A percentile compares a stretch with the other conserved stretches of the same genome.
Evolutionary conservation across 2,888 invertebrate species (phyloP).

Genomic region (Altica lythri): DNA sequence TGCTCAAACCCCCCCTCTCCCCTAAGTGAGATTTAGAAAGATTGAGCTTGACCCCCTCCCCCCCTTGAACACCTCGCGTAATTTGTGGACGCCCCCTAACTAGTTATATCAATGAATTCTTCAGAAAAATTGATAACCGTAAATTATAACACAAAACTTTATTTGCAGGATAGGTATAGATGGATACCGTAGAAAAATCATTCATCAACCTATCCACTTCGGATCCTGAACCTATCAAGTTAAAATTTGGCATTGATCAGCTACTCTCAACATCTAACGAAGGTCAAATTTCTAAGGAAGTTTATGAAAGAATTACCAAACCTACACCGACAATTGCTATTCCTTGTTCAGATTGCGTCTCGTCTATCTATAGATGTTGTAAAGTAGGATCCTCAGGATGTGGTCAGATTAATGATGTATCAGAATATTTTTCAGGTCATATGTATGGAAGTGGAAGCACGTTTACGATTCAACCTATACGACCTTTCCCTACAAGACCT

Average conservation of each 20-base stretch:
- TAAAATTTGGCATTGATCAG: slow-evolving; percentile 75
- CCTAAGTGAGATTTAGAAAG: no score
- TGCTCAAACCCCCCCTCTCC: no score
- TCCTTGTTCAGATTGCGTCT: slow-evolving; percentile 69
- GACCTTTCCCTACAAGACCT: slow-evolving; percentile 56
- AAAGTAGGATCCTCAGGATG: slow-evolving; percentile 48
- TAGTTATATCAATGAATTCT: no score
- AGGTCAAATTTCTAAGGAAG: slow-evolving; percentile 6
- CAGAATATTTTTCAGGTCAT: slow-evolving; percentile 28
- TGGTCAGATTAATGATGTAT: slow-evolving; percentile 30
- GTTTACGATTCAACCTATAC: slow-evolving; percentile 53
- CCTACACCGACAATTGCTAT: slow-evolving; percentile 53
- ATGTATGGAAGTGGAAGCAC: slow-evolving; percentile 31
- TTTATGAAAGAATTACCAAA: slow-evolving; percentile 36
- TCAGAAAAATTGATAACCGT: neutral
- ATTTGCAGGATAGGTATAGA: neutral
- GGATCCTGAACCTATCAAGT: slow-evolving; percentile 37
- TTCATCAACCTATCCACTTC: slow-evolving; percentile 17
- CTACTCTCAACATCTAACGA: slow-evolving; percentile 59
- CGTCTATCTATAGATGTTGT: slow-evolving; percentile 68
- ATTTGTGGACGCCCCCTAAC: no score
- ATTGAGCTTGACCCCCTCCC: no score
- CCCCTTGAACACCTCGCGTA: no score
- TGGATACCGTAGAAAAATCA: slow-evolving; percentile 14
- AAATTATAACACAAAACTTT: slow-evolving; percentile 6